A percentile compares a stretch with the other conserved stretches of the same genome.
These are phyloP conservation scores for Scomber colias DNA, from an alignment of 2,113 vertebrate species.

Conservation along the genomic window DNA sequence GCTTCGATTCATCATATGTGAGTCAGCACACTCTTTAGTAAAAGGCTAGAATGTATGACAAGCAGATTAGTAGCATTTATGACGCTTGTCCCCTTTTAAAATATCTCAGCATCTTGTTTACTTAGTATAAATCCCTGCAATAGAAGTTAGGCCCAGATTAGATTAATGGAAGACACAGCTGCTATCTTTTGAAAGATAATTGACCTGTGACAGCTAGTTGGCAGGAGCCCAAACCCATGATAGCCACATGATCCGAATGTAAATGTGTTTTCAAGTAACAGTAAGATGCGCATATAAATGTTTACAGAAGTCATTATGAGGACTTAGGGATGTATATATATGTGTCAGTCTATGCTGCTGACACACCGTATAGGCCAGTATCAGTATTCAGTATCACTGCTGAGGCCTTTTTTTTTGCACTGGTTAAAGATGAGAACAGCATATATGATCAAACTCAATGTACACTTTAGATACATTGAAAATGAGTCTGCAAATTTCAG, in stretches of 20 bases:
- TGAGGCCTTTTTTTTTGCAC: not conserved
- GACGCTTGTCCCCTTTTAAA: constrained; percentile 56
- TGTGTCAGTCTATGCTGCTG: too few relatives aligned
- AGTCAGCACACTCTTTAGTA: constrained; percentile 54
- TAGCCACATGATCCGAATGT: constrained; percentile 61
- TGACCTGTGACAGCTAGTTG: constrained; percentile 76
- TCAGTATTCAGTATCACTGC: not conserved
- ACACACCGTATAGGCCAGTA: not conserved
- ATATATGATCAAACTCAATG: constrained; percentile 44
- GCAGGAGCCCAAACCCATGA: constrained; percentile 56
- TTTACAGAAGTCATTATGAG: constrained; percentile 41
- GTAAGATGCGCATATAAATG: constrained; percentile 58
- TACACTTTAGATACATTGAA: constrained; percentile 44
- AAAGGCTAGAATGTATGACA: constrained; percentile 57
- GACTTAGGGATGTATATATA: not conserved
- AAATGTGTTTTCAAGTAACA: constrained; percentile 60
- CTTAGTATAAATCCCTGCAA: constrained; percentile 58
- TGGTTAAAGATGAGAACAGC: constrained; percentile 17
- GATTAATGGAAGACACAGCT: constrained; percentile 52
- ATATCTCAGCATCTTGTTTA: constrained; percentile 67
- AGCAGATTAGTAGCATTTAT: constrained; percentile 62
- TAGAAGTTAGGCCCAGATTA: constrained; percentile 64
- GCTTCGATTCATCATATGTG: constrained; percentile 61
- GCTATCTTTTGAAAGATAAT: constrained; percentile 77
- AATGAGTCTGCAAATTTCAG: constrained; percentile 62